Evolutionary conservation across 2,797 vertebrate genomes (phyloP).

Genomic region (Hippopotamyrus pictus): DNA sequence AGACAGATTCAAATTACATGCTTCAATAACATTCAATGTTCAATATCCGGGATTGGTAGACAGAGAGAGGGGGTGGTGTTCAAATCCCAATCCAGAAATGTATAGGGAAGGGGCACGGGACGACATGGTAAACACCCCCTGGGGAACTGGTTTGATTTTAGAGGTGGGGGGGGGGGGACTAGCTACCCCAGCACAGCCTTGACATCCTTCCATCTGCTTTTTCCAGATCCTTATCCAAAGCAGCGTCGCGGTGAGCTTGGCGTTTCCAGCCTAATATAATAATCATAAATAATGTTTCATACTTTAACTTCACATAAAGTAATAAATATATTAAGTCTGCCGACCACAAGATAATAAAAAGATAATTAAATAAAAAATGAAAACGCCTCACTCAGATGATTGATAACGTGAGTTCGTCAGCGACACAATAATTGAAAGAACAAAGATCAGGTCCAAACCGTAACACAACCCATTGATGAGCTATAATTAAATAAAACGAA

Average conservation of each 20-base stretch:
- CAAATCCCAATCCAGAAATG: not conserved
- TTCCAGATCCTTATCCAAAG: not conserved
- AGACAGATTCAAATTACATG: not conserved
- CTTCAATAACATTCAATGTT: constrained; percentile 7
- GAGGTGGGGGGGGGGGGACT: not conserved
- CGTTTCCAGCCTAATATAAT: not conserved
- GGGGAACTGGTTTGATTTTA: not conserved
- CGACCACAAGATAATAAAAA: not conserved
- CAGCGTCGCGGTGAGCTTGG: not conserved
- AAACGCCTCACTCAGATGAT: not conserved
- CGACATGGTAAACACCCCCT: not conserved
- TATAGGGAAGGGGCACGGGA: constrained; percentile 12
- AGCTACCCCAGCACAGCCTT: not conserved
- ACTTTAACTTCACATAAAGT: not conserved
- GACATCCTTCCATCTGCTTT: not conserved
- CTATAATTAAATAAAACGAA: not conserved
- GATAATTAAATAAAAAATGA: not conserved
- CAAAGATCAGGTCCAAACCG: not conserved
- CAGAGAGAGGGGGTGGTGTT: not conserved
- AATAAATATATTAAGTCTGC: not conserved
- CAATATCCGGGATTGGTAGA: not conserved
- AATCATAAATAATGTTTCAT: not conserved
- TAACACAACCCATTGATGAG: not conserved
- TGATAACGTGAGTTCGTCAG: not conserved
- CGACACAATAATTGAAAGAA: not conserved